Conservation (phyloP, 2,797 vertebrate genomes). For the Sebastes hubbsi region DNA sequence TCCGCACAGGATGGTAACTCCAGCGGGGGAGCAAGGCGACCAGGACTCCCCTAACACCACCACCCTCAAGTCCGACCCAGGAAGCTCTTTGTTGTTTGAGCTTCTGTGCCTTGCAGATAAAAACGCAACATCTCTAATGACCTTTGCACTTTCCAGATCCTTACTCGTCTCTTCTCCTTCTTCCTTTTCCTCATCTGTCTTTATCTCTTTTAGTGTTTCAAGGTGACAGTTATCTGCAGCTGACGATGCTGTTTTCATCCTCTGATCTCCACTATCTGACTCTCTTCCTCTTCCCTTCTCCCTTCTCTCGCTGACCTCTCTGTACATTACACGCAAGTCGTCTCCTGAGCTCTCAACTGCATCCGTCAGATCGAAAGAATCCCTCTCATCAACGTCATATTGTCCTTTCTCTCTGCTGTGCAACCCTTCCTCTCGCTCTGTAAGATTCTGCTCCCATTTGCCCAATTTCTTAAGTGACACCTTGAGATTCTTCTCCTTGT, state of each 20-base stretch:
- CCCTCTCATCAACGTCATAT: not conserved
- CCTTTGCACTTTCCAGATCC: not conserved
- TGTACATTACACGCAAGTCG: constrained; percentile 14
- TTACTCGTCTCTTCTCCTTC: not conserved
- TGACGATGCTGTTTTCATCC: not conserved
- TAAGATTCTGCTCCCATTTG: constrained; percentile 46
- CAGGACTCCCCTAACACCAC: constrained; percentile 78
- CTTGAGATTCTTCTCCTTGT: constrained; percentile 49
- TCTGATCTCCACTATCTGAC: constrained; percentile 9
- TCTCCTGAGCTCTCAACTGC: not conserved
- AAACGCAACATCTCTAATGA: not conserved
- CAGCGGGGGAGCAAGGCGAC: constrained; percentile 60
- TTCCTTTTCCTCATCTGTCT: constrained; percentile 2
- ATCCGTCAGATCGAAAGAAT: not conserved
- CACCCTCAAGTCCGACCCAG: constrained; percentile 56
- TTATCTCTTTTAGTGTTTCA: constrained; percentile 35
- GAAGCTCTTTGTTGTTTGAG: constrained; percentile 10
- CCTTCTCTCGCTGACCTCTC: constrained; percentile 38
- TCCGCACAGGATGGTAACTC: constrained; percentile 59
- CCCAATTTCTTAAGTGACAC: constrained; percentile 21
- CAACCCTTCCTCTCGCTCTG: constrained; percentile 42
- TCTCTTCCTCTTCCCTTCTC: constrained; percentile 10
- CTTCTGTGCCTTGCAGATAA: constrained; percentile 5
- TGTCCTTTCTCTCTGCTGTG: not conserved
- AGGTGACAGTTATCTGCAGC: constrained; percentile 30